Conservation (phyloP, 2,888 invertebrate genomes). For the Sinotaia quadrata region DNA sequence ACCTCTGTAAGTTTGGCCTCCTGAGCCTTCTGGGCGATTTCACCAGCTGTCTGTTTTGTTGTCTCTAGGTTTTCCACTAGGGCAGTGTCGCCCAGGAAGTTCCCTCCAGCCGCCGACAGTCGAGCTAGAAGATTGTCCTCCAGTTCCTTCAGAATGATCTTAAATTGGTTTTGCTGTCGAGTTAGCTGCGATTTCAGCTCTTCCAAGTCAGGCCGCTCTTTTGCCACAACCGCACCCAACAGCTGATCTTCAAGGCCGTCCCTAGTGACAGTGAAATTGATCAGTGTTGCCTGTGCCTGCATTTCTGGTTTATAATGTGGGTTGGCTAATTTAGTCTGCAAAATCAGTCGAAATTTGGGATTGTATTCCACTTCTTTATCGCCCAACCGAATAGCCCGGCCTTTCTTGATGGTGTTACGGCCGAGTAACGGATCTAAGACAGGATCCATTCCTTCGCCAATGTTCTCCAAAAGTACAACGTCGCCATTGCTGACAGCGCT, state of each 20-base stretch:
- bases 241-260: conserved; percentile 97
- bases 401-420: conserved; percentile 91
- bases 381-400: conserved; percentile 93
- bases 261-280: conserved; percentile 91
- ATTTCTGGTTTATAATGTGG: conserved; percentile 98
- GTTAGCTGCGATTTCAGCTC: conserved; percentile 94
- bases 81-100: conserved; percentile 93
- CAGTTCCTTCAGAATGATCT: conserved; percentile 91
- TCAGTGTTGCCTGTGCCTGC: conserved; percentile 97
- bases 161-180: conserved; percentile 96
- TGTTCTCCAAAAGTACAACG: conserved; percentile 91
- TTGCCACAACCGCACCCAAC: conserved; percentile 95
- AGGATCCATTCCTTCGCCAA: conserved; percentile 92
- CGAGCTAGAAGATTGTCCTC: conserved; percentile 94
- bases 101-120: conserved; percentile 91
- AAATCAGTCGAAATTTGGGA: conserved; percentile 85
- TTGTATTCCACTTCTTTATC: conserved; percentile 97
- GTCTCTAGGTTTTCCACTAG: conserved; percentile 96
- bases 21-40: conserved; percentile 89
- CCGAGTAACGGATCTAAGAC: conserved; percentile 92
- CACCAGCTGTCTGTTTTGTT: conserved; percentile 94
- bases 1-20: conserved; percentile 93
- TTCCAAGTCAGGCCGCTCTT: conserved; percentile 95
- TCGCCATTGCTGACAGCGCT: conserved; percentile 83
- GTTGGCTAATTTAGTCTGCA: conserved; percentile 96